Evolutionary conservation across 2,797 vertebrate species (phyloP), one percentile per base, ranked within the genome.

Genomic region (Periophthalmus magnuspinnatus): DNA sequence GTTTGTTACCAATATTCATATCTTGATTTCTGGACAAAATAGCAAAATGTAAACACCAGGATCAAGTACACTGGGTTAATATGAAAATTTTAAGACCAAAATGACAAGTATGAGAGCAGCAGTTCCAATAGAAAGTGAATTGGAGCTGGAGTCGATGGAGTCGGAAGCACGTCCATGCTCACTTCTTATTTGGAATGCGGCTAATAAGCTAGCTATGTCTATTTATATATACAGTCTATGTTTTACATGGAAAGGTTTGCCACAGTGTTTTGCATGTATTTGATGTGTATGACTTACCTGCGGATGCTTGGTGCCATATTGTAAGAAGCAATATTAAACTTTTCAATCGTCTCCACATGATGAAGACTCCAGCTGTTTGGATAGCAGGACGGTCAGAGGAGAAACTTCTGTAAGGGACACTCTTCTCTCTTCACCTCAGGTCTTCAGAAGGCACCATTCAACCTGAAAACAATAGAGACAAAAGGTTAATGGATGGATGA

Each of bases 261-360:
- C 55, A 32, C 6, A 33, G 0, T 34, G 57, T 16, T 28, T 22
- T 32, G 55, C 14, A 17, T 19, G 32, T 19, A 3, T 17, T 7
- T 33, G 32, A 34, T 3, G 32, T 33, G 17, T 78, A 5, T 60
- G 62, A 80, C 90, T 78, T 90, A 94, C 94, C 93, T 90, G 92
- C 90, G 80, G 81, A 86, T 58, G 82, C 78, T 67, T 87, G 58
- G 81, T 76, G 84, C 74, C 80, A 88, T 52, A 91, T 65, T 41
- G 87, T 70, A 19, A 93, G 82, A 19, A 94, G 79, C 24, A 93
- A 59, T 64, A 84, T 24, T 9, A 74, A 64, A 36, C 79, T 11
- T 57, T 28, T 38, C 55, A 58, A 72, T 81, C 75, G 80, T 79
- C 63, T 71, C 28, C 88, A 72, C 92, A 93, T 94, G 19, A 34